These are phyloP conservation scores for Uria lomvia DNA, from an alignment of 2,113 vertebrate genomes.

Conservation along the genomic window DNA sequence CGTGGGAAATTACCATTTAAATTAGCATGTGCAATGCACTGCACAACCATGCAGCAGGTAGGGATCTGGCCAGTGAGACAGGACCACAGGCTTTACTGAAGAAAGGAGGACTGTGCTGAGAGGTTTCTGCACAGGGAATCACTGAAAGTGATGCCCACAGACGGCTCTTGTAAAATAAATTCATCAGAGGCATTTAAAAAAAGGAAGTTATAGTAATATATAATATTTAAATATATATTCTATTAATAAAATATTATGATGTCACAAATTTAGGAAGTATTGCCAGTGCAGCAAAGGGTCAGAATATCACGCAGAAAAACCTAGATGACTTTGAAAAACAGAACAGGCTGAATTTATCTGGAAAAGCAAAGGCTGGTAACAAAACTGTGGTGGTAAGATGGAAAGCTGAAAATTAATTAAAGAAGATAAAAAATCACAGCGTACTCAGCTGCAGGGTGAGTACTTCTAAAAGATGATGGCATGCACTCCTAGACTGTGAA, in stretches of 20 bases:
- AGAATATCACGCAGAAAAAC: background rate
- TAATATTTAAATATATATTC: background rate
- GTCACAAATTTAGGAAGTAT: background rate
- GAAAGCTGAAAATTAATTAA: slow-evolving; percentile 25
- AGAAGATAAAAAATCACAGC: slow-evolving; percentile 17
- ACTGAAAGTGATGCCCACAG: background rate
- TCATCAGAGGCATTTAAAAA: background rate
- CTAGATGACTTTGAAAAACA: background rate
- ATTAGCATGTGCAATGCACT: background rate
- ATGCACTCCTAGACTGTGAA: background rate
- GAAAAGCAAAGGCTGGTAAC: background rate
- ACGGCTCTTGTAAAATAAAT: background rate
- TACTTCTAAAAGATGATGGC: background rate
- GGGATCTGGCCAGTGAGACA: background rate
- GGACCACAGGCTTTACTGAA: background rate
- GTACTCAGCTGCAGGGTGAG: background rate
- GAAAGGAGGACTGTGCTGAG: background rate
- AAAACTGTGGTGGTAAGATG: background rate
- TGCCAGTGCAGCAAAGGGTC: background rate
- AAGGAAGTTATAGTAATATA: background rate
- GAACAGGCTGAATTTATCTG: background rate
- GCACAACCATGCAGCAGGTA: background rate
- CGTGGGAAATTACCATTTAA: background rate
- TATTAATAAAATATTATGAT: background rate
- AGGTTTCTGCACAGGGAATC: background rate